Percentiles rank a stretch among this genome's conserved stretches.
phyloP scores from a whole-genome alignment of 2,888 invertebrate genomes.

The Liodrosophila aerea region DNA sequence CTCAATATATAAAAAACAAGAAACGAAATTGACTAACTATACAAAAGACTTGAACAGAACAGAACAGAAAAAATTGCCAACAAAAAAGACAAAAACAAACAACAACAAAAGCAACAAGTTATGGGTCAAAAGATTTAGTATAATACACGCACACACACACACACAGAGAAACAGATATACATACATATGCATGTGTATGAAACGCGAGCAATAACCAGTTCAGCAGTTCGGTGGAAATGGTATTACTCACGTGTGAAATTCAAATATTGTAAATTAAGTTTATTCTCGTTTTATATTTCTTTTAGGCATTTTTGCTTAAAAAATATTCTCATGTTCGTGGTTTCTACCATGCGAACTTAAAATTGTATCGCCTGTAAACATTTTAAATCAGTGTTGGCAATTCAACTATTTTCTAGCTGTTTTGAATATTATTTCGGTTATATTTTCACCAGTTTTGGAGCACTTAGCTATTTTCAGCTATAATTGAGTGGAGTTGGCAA shows the following conservation, averaged over 20 bases:
- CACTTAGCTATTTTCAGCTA: too few species aligned
- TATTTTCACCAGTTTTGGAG: too few species aligned
- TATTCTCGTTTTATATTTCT: slow-evolving; percentile 6
- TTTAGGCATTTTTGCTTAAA: not conserved
- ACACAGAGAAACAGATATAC: not conserved
- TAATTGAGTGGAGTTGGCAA: too few species aligned
- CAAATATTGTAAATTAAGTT: slow-evolving; percentile 49
- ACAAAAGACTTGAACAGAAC: not conserved
- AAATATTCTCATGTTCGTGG: not conserved
- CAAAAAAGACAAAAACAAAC: too few species aligned
- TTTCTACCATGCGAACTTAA: not conserved
- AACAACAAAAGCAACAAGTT: slow-evolving; percentile 1
- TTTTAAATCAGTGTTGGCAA: too few species aligned
- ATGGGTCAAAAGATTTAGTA: slow-evolving; percentile 14
- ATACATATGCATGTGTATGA: not conserved
- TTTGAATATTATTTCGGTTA: too few species aligned
- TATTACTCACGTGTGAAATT: slow-evolving; percentile 37
- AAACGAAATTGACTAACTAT: too few species aligned
- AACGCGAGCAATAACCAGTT: slow-evolving; percentile 34
- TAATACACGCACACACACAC: slow-evolving; percentile 4
- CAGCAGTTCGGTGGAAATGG: slow-evolving; percentile 20
- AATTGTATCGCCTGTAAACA: too few species aligned
- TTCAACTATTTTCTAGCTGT: too few species aligned
- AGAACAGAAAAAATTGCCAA: not conserved
- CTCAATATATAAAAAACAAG: slow-evolving; percentile 8